Conservation (phyloP, 2,797 vertebrate species). For the Pampus argenteus region DNA sequence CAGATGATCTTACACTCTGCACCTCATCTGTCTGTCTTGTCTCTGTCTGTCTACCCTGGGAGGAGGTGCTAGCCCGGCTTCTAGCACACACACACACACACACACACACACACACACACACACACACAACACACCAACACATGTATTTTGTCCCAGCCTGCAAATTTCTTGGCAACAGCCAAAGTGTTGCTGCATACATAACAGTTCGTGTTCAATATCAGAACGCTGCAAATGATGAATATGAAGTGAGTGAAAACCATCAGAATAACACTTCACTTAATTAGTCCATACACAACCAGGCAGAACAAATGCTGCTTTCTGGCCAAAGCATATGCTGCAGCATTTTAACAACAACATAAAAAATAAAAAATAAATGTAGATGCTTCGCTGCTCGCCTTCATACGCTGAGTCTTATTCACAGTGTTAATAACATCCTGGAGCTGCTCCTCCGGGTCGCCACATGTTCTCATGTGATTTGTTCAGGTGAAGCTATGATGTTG, state of each 20-base stretch:
- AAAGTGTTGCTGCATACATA: conserved; percentile 86
- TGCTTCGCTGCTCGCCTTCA: conserved; percentile 22
- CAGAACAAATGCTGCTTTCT: conserved; percentile 80
- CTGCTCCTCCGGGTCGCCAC: conserved; percentile 11
- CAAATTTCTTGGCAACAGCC: conserved; percentile 82
- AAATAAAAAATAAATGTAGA: conserved; percentile 33
- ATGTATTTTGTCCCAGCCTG: conserved; percentile 70
- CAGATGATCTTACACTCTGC: conserved; percentile 21
- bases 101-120: conserved; percentile 13
- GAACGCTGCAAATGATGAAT: conserved; percentile 82
- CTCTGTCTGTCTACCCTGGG: conserved; percentile 44
- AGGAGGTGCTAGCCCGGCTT: conserved; percentile 59
- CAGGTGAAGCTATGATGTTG: conserved; percentile 50
- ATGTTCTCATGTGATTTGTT: conserved; percentile 13
- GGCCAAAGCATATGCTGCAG: conserved; percentile 72
- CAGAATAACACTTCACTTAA: conserved; percentile 86
- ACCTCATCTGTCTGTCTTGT: conserved; percentile 16
- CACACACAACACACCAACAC: conserved; percentile 50
- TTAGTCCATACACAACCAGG: conserved; percentile 81
- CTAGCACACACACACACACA: conserved; percentile 17
- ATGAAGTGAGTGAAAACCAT: conserved; percentile 83
- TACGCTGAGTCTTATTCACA: background rate
- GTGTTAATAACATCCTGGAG: background rate
- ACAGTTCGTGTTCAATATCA: conserved; percentile 84
- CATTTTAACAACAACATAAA: conserved; percentile 59